Base-by-base conservation (phyloP, 2,888 invertebrate genomes). In the Pemphredon lugubris region DNA sequence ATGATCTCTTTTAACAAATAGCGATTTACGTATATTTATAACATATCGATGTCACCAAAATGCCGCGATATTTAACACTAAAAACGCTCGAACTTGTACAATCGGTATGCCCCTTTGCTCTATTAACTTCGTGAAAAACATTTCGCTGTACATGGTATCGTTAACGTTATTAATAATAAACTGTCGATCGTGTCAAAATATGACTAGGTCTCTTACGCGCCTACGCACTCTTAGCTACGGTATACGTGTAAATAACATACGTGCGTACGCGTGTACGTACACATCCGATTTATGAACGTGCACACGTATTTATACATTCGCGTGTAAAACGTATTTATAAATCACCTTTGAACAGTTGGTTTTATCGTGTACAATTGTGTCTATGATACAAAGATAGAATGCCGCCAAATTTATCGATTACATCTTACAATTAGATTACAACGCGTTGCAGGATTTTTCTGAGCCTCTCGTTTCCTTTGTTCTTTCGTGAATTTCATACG, bases 181-280 rank as follows among this genome's bases (percentile, higher is more conserved):
- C 45, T 74, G 74, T 77, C 73, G 74, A 64, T 83, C 78, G 83
- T 86, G 81, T 84, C 83, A 85, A 87, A 86, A 84, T 85, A 83
- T 80, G 82, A 85, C 81, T 82, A 75, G 50, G 69, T 78, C 65
- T 78, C 66, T 73, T 79, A 65, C 61, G 48, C 68, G 66, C 44
- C 69, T 70, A 77, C 60, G 73, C 71, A 74, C 70, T 60, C 63
- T 79, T 53, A 58, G 21, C 60, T 81, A 67, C 20, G 48, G 48
- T 44, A 42, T 59, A 59, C 30, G 53, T 54, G 13, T 53, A 44
- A 51, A 45, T 66, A 64, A 44, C 13, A 26, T 32, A 45, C 37
- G 20, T 59, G 23, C 59, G 37, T 21, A 55, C 32, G 18, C 13
- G 21, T 57, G 44, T 48, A 16, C 48, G 32, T 34, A 47, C 26